Conservation (phyloP, 2,797 vertebrate species). For the Esox masquinongy region DNA sequence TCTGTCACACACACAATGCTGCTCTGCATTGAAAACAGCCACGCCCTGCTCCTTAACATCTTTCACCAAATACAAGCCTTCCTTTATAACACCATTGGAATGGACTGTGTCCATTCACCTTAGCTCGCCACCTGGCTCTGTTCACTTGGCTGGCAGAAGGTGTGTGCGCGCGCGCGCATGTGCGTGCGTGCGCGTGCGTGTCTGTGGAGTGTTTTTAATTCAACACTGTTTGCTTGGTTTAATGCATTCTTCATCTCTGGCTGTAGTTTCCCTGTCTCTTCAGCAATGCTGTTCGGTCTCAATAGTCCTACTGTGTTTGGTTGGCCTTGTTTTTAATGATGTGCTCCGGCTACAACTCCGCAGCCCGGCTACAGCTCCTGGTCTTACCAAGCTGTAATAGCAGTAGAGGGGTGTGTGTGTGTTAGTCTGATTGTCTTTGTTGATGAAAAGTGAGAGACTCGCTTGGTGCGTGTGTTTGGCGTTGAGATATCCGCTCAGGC, state of each 20-base stretch:
- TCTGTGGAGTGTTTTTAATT: neutral
- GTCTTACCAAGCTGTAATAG: conserved; percentile 20
- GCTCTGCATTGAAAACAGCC: conserved; percentile 53
- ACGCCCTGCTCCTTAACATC: conserved; percentile 69
- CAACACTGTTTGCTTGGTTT: conserved; percentile 39
- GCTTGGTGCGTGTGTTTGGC: neutral
- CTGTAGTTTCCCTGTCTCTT: conserved; percentile 50
- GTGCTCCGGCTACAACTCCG: conserved; percentile 44
- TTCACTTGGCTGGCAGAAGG: conserved; percentile 4
- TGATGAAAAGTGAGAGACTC: too few relatives aligned
- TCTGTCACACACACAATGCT: conserved; percentile 8
- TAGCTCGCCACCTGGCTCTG: conserved; percentile 54
- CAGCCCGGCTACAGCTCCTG: neutral
- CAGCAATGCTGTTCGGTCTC: conserved; percentile 57
- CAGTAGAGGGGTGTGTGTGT: conserved; percentile 11
- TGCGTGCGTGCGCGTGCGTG: conserved; percentile 6
- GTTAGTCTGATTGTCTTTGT: neutral
- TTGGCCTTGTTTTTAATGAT: conserved; percentile 65
- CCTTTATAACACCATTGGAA: conserved; percentile 62
- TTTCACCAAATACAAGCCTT: conserved; percentile 52
- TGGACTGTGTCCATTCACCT: conserved; percentile 56
- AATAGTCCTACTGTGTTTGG: conserved; percentile 62
- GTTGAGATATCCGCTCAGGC: neutral
- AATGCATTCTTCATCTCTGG: conserved; percentile 51
- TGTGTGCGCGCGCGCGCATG: conserved; percentile 16